phyloP scores from a whole-genome alignment of 2,888 invertebrate genomes.

The Helobdella robusta region DNA sequence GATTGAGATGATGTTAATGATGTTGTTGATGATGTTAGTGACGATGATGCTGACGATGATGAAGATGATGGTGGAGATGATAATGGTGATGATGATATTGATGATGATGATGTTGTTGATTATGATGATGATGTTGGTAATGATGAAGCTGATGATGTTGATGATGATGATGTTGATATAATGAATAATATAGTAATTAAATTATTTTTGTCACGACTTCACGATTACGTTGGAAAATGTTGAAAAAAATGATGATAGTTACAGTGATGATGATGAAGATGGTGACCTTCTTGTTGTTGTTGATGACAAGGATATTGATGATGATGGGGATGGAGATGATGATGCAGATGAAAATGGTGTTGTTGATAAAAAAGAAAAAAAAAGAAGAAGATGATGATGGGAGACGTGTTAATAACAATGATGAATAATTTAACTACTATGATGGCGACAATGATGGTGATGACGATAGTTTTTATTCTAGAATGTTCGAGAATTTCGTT shows the following conservation, averaged over 20 bases:
- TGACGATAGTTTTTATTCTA: background rate
- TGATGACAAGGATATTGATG: background rate
- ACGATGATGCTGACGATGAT: constrained; percentile 17
- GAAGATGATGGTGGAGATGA: constrained; percentile 19
- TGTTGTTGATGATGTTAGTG: constrained; percentile 11
- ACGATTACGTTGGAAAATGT: too few relatives aligned
- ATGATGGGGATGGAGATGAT: background rate
- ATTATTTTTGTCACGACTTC: too few relatives aligned
- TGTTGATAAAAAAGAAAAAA: background rate
- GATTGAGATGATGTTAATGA: too few relatives aligned
- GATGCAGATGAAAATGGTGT: background rate
- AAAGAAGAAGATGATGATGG: background rate
- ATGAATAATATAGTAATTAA: too few relatives aligned
- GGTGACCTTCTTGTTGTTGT: background rate
- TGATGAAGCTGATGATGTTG: background rate
- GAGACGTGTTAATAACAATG: background rate
- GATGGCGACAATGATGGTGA: background rate
- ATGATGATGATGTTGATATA: background rate
- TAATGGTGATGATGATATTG: constrained; percentile 22
- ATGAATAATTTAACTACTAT: too few relatives aligned
- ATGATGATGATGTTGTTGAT: constrained; percentile 20
- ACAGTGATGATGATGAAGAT: constrained; percentile 1
- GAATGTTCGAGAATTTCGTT: too few relatives aligned
- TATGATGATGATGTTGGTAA: background rate
- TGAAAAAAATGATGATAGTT: background rate